Conservation (phyloP, 2,888 invertebrate genomes). For the Heliconius ismenius region DNA sequence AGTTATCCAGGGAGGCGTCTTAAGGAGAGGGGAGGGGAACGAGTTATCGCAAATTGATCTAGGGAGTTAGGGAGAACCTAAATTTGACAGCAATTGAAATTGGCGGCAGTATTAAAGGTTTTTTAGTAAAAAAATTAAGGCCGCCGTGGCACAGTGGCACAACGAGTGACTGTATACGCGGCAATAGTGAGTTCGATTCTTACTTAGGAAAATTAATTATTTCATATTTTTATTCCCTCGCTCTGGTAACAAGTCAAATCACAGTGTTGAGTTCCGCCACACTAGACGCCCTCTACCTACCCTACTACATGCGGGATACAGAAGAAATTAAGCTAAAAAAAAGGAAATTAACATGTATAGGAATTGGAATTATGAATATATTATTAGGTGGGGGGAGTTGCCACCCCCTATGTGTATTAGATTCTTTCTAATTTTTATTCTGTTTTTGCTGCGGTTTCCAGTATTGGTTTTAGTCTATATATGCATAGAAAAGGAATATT, state of each 20-base stretch:
- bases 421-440: slow-evolving; percentile 17
- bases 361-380: slow-evolving; percentile 45
- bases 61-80: slow-evolving; percentile 66
- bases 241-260: too few relatives aligned
- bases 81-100: slow-evolving; percentile 82
- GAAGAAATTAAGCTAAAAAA: background rate
- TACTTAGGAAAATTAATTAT: background rate
- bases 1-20: slow-evolving; percentile 75
- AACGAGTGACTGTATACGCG: too few relatives aligned
- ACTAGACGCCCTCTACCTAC: too few relatives aligned
- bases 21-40: slow-evolving; percentile 72
- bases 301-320: background rate
- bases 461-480: background rate
- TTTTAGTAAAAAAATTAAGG: slow-evolving; percentile 50
- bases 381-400: slow-evolving; percentile 30
- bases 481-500: background rate
- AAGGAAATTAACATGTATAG: slow-evolving; percentile 53
- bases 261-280: too few relatives aligned
- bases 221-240: background rate
- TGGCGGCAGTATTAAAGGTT: slow-evolving; percentile 80
- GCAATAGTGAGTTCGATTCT: background rate
- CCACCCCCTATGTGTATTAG: slow-evolving; percentile 26
- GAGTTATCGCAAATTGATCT: slow-evolving; percentile 82
- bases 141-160: too few relatives aligned
- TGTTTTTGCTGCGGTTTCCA: slow-evolving; percentile 13